A percentile compares a stretch with the other conserved stretches of the same genome.
These are phyloP conservation scores for Pyrocephalus nanus DNA, from an alignment of 2,797 vertebrate genomes.

Conservation along the genomic window DNA sequence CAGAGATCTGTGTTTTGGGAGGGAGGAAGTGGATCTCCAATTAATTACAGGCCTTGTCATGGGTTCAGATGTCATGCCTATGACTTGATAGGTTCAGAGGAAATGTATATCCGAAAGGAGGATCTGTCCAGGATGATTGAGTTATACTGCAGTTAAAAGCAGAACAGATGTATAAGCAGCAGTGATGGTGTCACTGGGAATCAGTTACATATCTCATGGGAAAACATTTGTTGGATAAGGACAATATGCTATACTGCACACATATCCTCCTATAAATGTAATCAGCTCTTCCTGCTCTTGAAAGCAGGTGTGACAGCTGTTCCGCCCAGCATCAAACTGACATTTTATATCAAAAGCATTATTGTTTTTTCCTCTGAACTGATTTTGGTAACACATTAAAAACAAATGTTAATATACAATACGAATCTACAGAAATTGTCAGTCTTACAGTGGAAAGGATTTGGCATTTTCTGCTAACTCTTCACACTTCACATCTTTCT, in stretches of 20 bases:
- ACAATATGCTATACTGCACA: constrained; percentile 71
- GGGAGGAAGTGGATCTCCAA: constrained; percentile 24
- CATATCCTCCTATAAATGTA: constrained; percentile 27
- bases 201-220: constrained; percentile 74
- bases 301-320: constrained; percentile 56
- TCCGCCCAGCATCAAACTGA: constrained; percentile 37
- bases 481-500: neutral
- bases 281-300: constrained; percentile 48
- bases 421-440: neutral
- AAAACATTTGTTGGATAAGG: constrained; percentile 80
- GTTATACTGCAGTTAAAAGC: constrained; percentile 66
- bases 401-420: neutral
- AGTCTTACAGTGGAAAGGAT: neutral
- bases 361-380: constrained; percentile 15
- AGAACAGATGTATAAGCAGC: constrained; percentile 79
- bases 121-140: constrained; percentile 68
- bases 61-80: constrained; percentile 62
- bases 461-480: neutral
- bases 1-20: neutral
- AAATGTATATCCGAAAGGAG: constrained; percentile 68
- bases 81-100: constrained; percentile 63
- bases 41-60: constrained; percentile 54
- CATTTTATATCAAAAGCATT: constrained; percentile 49
- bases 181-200: constrained; percentile 69
- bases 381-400: neutral